Evolutionary conservation across 2,113 vertebrate species (phyloP), one percentile per base, ranked within the genome.

Genomic region (Melanocharis versteri): DNA sequence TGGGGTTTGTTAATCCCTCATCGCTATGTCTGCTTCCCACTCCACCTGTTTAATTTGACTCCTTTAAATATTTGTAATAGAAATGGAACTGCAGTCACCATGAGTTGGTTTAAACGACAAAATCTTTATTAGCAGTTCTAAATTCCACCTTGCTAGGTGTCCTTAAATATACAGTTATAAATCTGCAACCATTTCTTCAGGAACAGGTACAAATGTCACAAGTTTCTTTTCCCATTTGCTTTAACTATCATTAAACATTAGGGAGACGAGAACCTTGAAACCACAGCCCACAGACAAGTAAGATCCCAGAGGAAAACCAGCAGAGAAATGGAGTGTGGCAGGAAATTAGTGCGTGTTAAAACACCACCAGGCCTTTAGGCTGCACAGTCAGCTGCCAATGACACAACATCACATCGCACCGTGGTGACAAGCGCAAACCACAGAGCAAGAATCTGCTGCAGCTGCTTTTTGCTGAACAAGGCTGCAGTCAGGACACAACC

Each of bases 21-120:
- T 66, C 0, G 0, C 47, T 66, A 14, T 24, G 30, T 58, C 76
- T 84, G 62, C 45, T 92, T 88, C 50, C 39, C 42, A 45, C 35
- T 68, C 35, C 57, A 82, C 60, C 77, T 64, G 24, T 60, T 89
- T 51, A 50, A 66, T 51, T 48, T 69, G 57, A 66, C 33, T 70
- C 51, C 33, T 93, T 70, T 68, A 89, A 93, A 76, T 84, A 89
- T 87, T 94, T 80, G 50, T 82, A 81, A 92, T 35, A 62, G 51
- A 77, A 93, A 16, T 50, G 9, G 33, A 69, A 84, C 28, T 77
- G 50, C n/a, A 80, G 40, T 33, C 26, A 35, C n/a, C 57, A 45
- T 11, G 45, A 65, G 76, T 15, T 62, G 15, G 83, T 85, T 89
- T 87, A 57, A 80, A 90, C 53, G 28, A 56, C 45, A 73, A 94